Percentiles rank a stretch among this genome's conserved stretches.
Conservation (phyloP, 1,140 invertebrate species). For the Homalodisca vitripennis region DNA sequence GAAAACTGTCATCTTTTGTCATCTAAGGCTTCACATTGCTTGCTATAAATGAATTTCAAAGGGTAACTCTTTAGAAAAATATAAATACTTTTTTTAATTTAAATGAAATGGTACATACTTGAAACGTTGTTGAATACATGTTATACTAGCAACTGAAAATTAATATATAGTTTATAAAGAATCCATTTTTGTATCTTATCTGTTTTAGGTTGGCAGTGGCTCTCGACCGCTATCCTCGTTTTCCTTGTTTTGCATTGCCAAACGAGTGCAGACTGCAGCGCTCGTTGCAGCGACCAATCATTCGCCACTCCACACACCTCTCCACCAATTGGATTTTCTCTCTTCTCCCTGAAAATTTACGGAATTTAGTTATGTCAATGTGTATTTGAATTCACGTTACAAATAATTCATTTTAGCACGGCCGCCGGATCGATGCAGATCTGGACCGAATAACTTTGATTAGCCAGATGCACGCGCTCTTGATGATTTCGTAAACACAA, state of each 20-base stretch:
- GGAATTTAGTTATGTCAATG: conserved; percentile 26
- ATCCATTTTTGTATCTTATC: no score
- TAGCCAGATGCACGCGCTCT: conserved; percentile 14
- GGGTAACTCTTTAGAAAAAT: no score
- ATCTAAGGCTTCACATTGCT: no score
- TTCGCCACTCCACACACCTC: background rate
- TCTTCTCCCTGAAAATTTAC: background rate
- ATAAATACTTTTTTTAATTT: no score
- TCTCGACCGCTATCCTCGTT: no score
- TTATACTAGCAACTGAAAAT: no score
- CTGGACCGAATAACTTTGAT: conserved; percentile 20
- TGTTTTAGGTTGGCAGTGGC: no score
- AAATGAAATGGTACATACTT: no score
- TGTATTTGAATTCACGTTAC: conserved; percentile 23
- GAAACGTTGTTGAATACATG: no score
- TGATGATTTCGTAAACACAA: conserved; percentile 22
- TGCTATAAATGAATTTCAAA: no score
- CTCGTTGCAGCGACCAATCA: background rate
- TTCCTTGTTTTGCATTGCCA: conserved; percentile 6
- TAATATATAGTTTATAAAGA: no score
- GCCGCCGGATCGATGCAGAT: background rate
- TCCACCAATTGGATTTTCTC: background rate
- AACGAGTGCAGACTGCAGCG: conserved; percentile 10
- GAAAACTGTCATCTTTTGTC: no score
- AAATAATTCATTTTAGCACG: conserved; percentile 21